phyloP scores from a whole-genome alignment of 2,113 vertebrate genomes.

The Neolamprologus tretocephalus region DNA sequence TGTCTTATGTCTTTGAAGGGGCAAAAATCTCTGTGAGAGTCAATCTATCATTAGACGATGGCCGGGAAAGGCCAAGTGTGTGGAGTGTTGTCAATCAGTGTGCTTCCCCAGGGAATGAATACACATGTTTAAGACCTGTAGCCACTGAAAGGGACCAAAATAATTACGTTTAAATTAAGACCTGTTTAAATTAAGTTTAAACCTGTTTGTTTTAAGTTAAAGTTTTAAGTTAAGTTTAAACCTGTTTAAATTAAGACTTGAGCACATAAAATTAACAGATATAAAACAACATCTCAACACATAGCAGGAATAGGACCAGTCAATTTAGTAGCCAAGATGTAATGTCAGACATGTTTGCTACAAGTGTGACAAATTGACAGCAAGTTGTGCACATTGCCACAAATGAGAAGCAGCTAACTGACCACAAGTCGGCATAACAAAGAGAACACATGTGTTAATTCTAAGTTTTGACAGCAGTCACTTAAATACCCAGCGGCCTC shows the following conservation, averaged over 20 bases:
- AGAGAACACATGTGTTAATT: constrained; percentile 21
- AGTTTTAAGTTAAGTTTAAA: background rate
- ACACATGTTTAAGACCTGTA: background rate
- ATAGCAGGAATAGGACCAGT: background rate
- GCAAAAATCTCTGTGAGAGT: background rate
- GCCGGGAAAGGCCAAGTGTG: background rate
- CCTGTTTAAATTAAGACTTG: background rate
- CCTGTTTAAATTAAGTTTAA: background rate
- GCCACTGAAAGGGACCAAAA: background rate
- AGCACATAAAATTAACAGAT: background rate
- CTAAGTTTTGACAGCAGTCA: constrained; percentile 20
- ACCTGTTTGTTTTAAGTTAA: background rate
- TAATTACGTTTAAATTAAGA: background rate
- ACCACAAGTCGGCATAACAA: constrained; percentile 17
- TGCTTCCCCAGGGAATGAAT: background rate
- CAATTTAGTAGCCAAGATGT: background rate
- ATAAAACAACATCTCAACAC: background rate
- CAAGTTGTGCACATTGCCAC: background rate
- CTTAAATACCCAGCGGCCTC: background rate
- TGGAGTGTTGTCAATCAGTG: background rate
- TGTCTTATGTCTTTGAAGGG: background rate
- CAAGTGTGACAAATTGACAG: constrained; percentile 45
- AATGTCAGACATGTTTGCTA: constrained; percentile 9
- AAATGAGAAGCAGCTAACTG: background rate
- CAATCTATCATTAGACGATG: background rate